Base-by-base conservation (phyloP, 2,888 invertebrate species). In the Rapana venosa region DNA sequence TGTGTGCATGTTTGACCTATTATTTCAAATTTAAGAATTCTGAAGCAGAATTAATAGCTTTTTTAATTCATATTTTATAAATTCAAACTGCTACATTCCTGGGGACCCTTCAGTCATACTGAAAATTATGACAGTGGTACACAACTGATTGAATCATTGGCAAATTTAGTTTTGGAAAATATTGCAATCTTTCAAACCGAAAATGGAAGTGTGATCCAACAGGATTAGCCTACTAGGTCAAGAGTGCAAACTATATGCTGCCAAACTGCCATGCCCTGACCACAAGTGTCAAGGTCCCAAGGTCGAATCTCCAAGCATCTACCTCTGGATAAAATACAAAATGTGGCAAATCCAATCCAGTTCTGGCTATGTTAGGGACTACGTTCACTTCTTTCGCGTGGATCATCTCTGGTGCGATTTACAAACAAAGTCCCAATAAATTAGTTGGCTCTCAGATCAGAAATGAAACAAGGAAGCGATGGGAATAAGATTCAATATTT, bases 381-480 rank as follows among this genome's bases (percentile, higher is more conserved):
- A 1, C 32, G 13, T 47, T 83, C 2, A 6, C 6, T 47, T 83
- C 36, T 83, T 36, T 83, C 26, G 15, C 81, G 6, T 22, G n/a
- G 4, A 20, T 22, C 22, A 22, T 83, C 22, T 22, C 32, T 35
- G 32, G 20, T 32, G 77, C 11, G 77, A 26, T 20, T 32, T 79
- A 15, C 15, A 79, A 30, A 79, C 11, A 79, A 32, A 20, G 13
- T 47, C 13, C 22, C 26, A 30, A 22, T 5, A 13, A 0, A 0
- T 26, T 26, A 36, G 11, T 30, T 83, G 20, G 36, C 0, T 47
- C 22, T 26, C 26, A 11, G 22, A 22, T 83, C 26, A 22, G 81
- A 83, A 58, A 66, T 66, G 79, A 86, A 86, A 90, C 91, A 90
- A 91, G 91, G 91, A 88, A 89, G 89, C 79, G 87, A 87, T 32